A percentile compares a stretch with the other conserved stretches of the same genome.
phyloP scores from a whole-genome alignment of 2,113 vertebrate genomes.

The Okapia johnstoni region DNA sequence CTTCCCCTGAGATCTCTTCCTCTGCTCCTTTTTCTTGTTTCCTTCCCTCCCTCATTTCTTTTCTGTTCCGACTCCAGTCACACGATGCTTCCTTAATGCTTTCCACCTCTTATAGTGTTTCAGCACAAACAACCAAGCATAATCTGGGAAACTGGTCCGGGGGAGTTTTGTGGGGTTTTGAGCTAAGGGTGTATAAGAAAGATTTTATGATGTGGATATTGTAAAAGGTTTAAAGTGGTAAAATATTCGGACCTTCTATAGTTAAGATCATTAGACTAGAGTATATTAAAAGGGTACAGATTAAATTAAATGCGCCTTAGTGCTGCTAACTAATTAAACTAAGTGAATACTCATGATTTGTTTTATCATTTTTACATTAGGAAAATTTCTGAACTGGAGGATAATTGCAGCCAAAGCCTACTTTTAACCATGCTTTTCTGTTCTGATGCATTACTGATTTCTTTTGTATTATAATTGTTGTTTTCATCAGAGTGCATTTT shows the following conservation, averaged over 20 bases:
- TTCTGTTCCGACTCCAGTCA: not conserved
- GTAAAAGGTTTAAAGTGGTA: slow-evolving; percentile 8
- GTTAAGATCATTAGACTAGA: slow-evolving; percentile 34
- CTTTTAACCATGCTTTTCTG: slow-evolving; percentile 42
- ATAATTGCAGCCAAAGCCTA: slow-evolving; percentile 60
- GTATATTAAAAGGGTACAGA: not conserved
- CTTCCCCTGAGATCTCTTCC: not conserved
- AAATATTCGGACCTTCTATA: not conserved
- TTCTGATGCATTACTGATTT: slow-evolving; percentile 62
- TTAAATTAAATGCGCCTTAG: slow-evolving; percentile 23
- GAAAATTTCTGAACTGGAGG: slow-evolving; percentile 58
- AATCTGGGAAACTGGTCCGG: not conserved
- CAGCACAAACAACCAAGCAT: not conserved
- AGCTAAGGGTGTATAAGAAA: not conserved
- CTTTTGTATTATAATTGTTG: slow-evolving; percentile 57
- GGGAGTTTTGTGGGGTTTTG: not conserved
- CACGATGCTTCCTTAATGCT: not conserved
- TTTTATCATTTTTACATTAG: slow-evolving; percentile 67
- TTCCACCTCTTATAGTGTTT: not conserved
- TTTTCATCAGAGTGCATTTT: slow-evolving; percentile 18
- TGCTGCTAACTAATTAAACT: slow-evolving; percentile 50
- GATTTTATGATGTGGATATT: not conserved
- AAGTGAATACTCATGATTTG: slow-evolving; percentile 52
- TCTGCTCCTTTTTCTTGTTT: not conserved
- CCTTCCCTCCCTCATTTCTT: not conserved